A percentile compares a stretch with the other conserved stretches of the same genome.
Evolutionary conservation across 2,888 invertebrate species (phyloP).

Genomic region (Argyra leucocephala): DNA sequence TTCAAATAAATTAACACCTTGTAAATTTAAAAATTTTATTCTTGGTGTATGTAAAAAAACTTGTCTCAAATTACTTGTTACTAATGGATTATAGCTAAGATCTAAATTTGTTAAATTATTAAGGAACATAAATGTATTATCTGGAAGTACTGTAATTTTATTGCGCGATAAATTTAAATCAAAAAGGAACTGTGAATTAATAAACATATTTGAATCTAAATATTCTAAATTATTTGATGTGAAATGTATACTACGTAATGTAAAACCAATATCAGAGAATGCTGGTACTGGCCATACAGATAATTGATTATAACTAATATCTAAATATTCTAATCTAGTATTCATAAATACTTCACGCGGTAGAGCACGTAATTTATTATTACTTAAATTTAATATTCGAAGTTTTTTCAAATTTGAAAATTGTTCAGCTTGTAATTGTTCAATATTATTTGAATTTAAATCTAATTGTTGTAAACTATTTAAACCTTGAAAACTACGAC

Average conservation of each 20-base stretch:
- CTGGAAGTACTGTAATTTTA: constrained; percentile 72
- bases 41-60: constrained; percentile 77
- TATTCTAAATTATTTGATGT: constrained; percentile 74
- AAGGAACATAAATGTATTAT: constrained; percentile 78
- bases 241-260: constrained; percentile 67
- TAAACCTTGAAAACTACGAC: constrained; percentile 67
- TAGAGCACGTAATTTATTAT: constrained; percentile 62
- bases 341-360: constrained; percentile 71
- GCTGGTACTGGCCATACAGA: constrained; percentile 70
- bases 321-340: constrained; percentile 68
- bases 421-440: constrained; percentile 68
- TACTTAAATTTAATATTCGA: constrained; percentile 61
- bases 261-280: constrained; percentile 68
- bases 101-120: constrained; percentile 69
- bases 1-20: constrained; percentile 64
- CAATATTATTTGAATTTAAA: constrained; percentile 64
- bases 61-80: constrained; percentile 77
- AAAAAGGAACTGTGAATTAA: constrained; percentile 68
- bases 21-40: constrained; percentile 65
- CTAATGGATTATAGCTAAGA: constrained; percentile 67
- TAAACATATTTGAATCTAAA: constrained; percentile 77
- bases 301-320: constrained; percentile 68
- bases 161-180: constrained; percentile 70
- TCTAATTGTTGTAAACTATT: constrained; percentile 68
- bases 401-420: constrained; percentile 67